Conservation (phyloP, 2,113 vertebrate species). For the Brachypteracias leptosomus region DNA sequence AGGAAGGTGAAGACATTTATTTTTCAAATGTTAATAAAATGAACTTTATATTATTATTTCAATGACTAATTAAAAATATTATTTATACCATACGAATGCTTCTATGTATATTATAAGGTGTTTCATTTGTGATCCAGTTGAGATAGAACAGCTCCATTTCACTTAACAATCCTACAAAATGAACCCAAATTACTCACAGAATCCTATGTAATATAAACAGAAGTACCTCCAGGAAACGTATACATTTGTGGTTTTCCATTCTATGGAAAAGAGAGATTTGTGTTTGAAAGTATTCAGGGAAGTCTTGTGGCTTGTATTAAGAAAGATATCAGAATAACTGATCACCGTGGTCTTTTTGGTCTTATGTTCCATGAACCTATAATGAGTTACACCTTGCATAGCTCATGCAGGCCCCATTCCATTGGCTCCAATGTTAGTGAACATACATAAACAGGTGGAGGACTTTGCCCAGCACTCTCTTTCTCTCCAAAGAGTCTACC, state of each 20-base stretch:
- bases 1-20: conserved; percentile 52
- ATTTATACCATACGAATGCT: conserved; percentile 13
- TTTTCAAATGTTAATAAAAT: conserved; percentile 63
- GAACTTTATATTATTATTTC: conserved; percentile 63
- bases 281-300: conserved; percentile 7
- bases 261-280: not conserved
- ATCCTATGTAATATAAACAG: conserved; percentile 32
- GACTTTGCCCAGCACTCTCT: not conserved
- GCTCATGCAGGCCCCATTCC: not conserved
- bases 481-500: not conserved
- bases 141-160: conserved; percentile 48
- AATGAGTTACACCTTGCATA: not conserved
- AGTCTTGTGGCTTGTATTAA: not conserved
- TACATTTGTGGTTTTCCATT: not conserved
- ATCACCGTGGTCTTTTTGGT: not conserved
- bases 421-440: not conserved
- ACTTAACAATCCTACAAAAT: not conserved
- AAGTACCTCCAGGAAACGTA: not conserved
- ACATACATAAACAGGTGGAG: not conserved
- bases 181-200: conserved; percentile 37
- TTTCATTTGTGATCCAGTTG: conserved; percentile 65
- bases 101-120: conserved; percentile 56
- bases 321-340: not conserved
- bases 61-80: conserved; percentile 60
- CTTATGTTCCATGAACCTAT: not conserved